Base-by-base conservation (phyloP, 1,140 invertebrate species). In the Sitobion miscanthi region DNA sequence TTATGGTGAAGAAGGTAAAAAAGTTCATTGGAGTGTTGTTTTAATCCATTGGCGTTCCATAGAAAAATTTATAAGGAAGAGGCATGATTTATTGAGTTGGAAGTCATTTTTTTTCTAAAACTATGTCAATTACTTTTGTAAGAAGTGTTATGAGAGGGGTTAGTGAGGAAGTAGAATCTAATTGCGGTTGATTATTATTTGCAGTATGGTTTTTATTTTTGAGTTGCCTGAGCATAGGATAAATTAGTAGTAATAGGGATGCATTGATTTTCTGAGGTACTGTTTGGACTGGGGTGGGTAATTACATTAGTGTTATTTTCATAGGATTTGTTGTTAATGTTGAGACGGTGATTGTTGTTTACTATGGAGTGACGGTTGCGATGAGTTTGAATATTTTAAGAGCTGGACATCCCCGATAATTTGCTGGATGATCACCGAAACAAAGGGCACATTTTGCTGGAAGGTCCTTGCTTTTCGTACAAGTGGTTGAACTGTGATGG, bases 41-140 rank as follows among this genome's bases (percentile, higher is more conserved):
- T 62, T n/a, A 94, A 62, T 62, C 94, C 94, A 91, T 94, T 94
- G 49, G 94, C 94, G 47, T 94, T 94, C 94, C 94, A 94, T 1
- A 93, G 92, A n/a, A 94, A 62, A 25, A 93, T 69, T 52, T 69
- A 77, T 45, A 93, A 62, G 23, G 57, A 93, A n/a, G 87, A 89
- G 52, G 52, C 17, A 52, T n/a, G 87, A 89, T 89, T 89, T 54
- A 6, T 85, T 85, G 83, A 23, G 87, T 89, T 54, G 17, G n/a
- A 89, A 49, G 52, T 89, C 87, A 89, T 89, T 89, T 89, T 89
- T 89, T 89, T 14, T 85, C 47, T 52, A 89, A 8, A 35, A 89
- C 52, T 89, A 1, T 54, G 52, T 89, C 52, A 52, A 89, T 89
- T 89, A 52, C 49, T 89, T 52, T 54, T 52, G 87, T 54, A 54